Evolutionary conservation across 2,888 invertebrate genomes (phyloP).

Genomic region (Ormyrus nitidulus): DNA sequence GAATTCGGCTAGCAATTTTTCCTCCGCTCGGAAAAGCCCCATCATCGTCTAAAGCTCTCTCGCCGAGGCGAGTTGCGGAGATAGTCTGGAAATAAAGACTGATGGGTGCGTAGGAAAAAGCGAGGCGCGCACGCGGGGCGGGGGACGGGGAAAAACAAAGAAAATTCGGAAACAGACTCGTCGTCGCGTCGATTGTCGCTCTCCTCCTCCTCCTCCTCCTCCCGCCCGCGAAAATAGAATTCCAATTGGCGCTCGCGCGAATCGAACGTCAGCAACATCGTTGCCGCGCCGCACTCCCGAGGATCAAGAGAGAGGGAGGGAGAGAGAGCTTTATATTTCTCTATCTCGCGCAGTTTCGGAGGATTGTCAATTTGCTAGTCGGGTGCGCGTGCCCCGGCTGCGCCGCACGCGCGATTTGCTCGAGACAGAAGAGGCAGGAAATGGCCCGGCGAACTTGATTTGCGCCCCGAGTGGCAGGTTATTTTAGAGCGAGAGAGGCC

Average conservation of each 20-base stretch:
- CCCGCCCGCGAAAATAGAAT: constrained; percentile 45
- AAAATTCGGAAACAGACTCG: constrained; percentile 7
- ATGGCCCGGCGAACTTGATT: constrained; percentile 61
- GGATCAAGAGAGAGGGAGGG: not conserved
- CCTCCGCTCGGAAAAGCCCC: too few relatives aligned
- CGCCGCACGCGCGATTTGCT: not conserved
- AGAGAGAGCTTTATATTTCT: constrained; percentile 38
- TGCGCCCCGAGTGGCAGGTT: constrained; percentile 61
- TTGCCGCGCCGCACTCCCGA: not conserved
- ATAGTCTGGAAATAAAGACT: constrained; percentile 10
- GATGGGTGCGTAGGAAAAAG: constrained; percentile 4
- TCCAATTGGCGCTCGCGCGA: constrained; percentile 28
- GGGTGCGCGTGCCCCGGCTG: not conserved
- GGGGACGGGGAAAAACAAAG: not conserved
- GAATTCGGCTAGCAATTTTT: too few relatives aligned
- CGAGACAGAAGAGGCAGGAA: constrained; percentile 52
- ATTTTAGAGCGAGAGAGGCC: constrained; percentile 55
- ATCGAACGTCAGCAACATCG: constrained; percentile 49
- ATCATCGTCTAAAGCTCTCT: too few relatives aligned
- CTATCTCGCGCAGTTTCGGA: constrained; percentile 36
- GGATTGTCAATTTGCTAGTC: constrained; percentile 49
- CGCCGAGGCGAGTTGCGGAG: too few relatives aligned
- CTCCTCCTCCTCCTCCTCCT: not conserved
- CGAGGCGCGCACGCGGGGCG: not conserved
- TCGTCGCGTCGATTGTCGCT: not conserved